These are phyloP conservation scores for Saimiri boliviensis DNA, from an alignment of 2,113 vertebrate genomes.

Conservation along the genomic window DNA sequence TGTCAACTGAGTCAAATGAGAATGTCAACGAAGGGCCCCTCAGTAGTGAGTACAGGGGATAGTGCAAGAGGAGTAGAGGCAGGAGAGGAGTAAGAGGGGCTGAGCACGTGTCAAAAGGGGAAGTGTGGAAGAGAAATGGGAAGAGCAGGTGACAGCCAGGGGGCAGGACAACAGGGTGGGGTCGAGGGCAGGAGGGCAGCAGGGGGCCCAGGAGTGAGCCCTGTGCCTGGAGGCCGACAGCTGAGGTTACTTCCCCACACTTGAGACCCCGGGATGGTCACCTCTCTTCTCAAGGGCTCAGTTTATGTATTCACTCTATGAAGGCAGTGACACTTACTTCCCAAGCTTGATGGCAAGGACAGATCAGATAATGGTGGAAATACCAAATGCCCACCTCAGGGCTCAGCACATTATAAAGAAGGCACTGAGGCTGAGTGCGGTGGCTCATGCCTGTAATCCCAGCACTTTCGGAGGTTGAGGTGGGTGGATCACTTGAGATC, in stretches of 20 bases:
- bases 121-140: rapidly evolving
- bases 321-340: too few relatives aligned
- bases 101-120: not conserved
- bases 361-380: too few relatives aligned
- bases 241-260: not conserved
- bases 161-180: too few relatives aligned
- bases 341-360: not conserved
- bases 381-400: not conserved
- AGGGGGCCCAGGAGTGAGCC: rapidly evolving
- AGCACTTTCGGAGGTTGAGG: too few relatives aligned
- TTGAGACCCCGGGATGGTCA: not conserved
- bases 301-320: not conserved
- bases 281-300: not conserved
- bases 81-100: not conserved
- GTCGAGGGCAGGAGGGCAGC: not conserved
- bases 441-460: too few relatives aligned
- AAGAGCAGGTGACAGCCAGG: not conserved
- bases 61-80: not conserved
- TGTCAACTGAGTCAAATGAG: not conserved
- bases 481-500: too few relatives aligned
- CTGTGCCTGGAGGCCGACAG: too few relatives aligned
- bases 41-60: not conserved
- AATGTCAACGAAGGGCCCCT: not conserved
- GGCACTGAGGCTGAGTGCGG: not conserved
- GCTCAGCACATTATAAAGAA: not conserved